Evolutionary conservation across 2,888 invertebrate genomes (phyloP).

Genomic region (Drosophila gaucha): DNA sequence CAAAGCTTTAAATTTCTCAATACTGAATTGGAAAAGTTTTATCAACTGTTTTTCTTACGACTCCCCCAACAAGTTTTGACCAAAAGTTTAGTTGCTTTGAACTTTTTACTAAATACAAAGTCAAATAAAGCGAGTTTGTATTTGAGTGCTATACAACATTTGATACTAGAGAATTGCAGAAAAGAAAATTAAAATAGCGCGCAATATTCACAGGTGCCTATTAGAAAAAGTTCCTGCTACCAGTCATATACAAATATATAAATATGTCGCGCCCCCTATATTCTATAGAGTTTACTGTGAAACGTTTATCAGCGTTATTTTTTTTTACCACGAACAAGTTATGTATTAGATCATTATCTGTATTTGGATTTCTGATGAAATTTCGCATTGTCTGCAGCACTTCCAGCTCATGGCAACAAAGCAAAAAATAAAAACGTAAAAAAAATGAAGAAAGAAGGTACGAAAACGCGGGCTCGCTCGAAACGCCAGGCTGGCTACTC

Average conservation of each 20-base stretch:
- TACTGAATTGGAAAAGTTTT: conserved; percentile 41
- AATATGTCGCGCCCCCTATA: conserved; percentile 10
- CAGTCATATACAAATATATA: neutral
- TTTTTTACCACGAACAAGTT: conserved; percentile 72
- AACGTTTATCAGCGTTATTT: conserved; percentile 48
- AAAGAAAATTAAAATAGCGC: too few species aligned
- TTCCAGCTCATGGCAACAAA: conserved; percentile 39
- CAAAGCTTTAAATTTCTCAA: conserved; percentile 2
- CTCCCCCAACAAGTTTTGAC: conserved; percentile 16
- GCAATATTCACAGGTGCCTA: conserved; percentile 16
- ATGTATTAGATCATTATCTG: conserved; percentile 81
- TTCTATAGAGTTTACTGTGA: conserved; percentile 30
- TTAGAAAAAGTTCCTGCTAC: conserved; percentile 3
- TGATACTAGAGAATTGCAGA: neutral
- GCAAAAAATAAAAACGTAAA: conserved; percentile 30
- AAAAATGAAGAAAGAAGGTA: conserved; percentile 23
- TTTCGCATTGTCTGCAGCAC: conserved; percentile 74
- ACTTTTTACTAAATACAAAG: conserved; percentile 2
- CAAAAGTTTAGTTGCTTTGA: conserved; percentile 4
- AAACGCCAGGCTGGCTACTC: conserved; percentile 47
- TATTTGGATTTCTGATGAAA: conserved; percentile 80
- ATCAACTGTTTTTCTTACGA: neutral
- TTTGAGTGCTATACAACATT: conserved; percentile 1
- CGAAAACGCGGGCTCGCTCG: conserved; percentile 32
- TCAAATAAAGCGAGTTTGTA: neutral